A percentile compares a stretch with the other conserved stretches of the same genome.
Evolutionary conservation across 1,140 invertebrate genomes (phyloP).

Genomic region (Prorops nasuta): DNA sequence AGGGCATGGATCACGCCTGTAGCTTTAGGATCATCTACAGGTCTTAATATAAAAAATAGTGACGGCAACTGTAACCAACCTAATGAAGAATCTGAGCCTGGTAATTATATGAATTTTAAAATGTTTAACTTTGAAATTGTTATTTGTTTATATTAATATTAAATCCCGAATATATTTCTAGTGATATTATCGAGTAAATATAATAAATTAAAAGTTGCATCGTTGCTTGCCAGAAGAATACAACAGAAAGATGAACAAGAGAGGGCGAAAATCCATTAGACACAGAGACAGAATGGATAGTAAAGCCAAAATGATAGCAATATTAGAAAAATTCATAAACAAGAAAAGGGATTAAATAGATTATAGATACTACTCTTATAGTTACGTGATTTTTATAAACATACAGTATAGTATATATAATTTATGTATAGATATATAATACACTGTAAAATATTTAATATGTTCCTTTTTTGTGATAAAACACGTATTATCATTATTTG

Average conservation of each 20-base stretch:
- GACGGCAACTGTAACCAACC: too few species aligned
- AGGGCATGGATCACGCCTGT: conserved; percentile 8
- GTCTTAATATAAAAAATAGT: too few species aligned
- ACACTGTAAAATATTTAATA: neutral
- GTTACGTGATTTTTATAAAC: neutral
- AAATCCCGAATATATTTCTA: too few species aligned
- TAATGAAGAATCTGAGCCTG: too few species aligned
- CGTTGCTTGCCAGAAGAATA: neutral
- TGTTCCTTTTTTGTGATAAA: neutral
- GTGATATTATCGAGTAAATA: too few species aligned
- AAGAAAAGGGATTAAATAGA: neutral
- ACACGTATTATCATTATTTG: neutral
- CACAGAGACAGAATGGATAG: conserved; percentile 7
- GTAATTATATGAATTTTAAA: too few species aligned
- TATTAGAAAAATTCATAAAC: conserved; percentile 11
- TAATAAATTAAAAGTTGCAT: neutral
- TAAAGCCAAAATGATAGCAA: conserved; percentile 1
- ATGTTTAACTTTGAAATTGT: too few species aligned
- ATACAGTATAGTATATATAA: neutral
- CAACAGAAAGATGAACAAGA: conserved; percentile 8
- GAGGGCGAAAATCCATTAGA: neutral
- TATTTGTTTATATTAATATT: too few species aligned
- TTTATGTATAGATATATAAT: neutral
- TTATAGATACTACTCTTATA: neutral
- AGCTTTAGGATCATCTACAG: conserved; percentile 10